Evolutionary conservation across 2,797 vertebrate species (phyloP), one percentile per base, ranked within the genome.

Genomic region (Rhabdophis nuchalis): DNA sequence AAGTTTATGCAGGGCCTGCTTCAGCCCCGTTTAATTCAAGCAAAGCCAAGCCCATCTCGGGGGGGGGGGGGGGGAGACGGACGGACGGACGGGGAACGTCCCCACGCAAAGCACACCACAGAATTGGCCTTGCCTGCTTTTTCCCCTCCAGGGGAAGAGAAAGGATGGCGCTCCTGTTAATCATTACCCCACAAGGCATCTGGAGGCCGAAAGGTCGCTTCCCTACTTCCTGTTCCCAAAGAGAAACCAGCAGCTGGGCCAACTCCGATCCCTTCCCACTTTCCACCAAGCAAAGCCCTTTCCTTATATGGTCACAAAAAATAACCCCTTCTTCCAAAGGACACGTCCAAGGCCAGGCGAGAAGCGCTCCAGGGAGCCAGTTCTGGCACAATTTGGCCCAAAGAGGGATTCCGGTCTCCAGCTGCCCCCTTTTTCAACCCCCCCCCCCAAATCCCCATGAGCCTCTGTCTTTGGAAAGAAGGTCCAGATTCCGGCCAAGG

Each of bases 221-320:
- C 94, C 95, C 95, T 57, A 96, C 94, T 97, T 97, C 96, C 96
- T 90, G 95, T 94, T 96, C 87, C 77, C 92, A 93, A 94, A 89
- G 72, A 92, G 92, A 91, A 96, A 91, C 77, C 91, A 91, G 11
- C 96, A 93, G 95, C n/a, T n/a, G n/a, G 96, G 92, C 93, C 95
- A 95, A 92, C 77, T 41, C 93, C 41, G 1, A 11, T 20, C 61
- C 16, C 32, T 60, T 85, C 9, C 36, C 6, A 36, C 2, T 25
- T 53, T 94, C 82, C 77, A 95, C 92, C 23, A 95, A 97, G 95
- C 93, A 93, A 96, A 95, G 93, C 96, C 95, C 1, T 96, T 93
- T 92, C 98, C 98, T 97, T 97, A 97, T 98, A 97, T 96, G 97
- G 98, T 93, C 93, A 97, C 95, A 92, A 93, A 93, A 93, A 96